phyloP scores from a whole-genome alignment of 2,797 vertebrate species.

The Sebastes paucispinis region DNA sequence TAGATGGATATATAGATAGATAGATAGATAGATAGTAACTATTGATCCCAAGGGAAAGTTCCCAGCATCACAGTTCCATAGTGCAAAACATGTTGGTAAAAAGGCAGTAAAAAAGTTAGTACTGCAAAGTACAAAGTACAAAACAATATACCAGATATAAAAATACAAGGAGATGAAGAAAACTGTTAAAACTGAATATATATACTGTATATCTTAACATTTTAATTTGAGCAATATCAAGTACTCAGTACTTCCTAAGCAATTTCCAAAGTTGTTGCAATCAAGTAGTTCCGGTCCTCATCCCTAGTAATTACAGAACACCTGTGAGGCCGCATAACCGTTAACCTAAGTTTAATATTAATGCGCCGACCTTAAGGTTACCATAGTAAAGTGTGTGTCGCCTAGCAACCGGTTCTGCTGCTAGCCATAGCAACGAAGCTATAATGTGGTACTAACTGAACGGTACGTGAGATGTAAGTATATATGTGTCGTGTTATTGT shows the following conservation, averaged over 20 bases:
- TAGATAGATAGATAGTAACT: no score
- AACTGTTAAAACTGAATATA: no score
- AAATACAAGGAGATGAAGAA: no score
- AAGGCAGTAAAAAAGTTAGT: no score
- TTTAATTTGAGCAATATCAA: not conserved
- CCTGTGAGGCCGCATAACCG: not conserved
- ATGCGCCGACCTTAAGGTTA: not conserved
- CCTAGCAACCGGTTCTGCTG: slow-evolving; percentile 45
- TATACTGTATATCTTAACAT: not conserved
- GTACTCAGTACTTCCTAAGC: not conserved
- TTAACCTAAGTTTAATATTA: not conserved
- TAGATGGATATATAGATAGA: no score
- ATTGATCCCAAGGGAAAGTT: no score
- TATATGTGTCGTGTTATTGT: not conserved
- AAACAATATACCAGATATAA: no score
- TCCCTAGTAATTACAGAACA: not conserved
- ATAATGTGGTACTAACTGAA: not conserved
- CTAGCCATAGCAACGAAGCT: not conserved
- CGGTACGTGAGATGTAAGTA: rapidly evolving
- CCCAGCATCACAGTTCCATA: no score
- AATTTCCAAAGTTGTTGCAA: not conserved
- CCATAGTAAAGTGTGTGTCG: slow-evolving; percentile 24
- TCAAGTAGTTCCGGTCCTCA: not conserved
- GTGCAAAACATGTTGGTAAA: no score
- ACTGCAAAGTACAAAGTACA: no score